Base-by-base conservation (phyloP, 2,888 invertebrate species). In the Fragum fragum region DNA sequence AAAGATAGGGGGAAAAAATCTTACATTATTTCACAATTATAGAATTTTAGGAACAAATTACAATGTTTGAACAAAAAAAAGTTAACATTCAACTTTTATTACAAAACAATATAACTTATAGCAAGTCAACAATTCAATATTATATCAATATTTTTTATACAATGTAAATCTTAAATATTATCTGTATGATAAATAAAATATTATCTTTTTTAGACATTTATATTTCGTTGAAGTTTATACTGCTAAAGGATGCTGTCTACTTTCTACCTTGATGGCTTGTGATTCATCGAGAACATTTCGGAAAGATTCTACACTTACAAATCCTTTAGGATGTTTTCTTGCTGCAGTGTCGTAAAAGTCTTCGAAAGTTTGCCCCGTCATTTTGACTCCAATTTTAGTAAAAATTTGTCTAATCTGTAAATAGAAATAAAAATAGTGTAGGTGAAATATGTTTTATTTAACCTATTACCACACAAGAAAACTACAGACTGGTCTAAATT, bases 271-370 rank as follows among this genome's bases (percentile, higher is more conserved):
- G 9, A 79, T 57, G 1, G 89, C 92, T 72, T 92, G 91, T 21
- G 90, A 68, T 28, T 91, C 91, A 78, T 94, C 94, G 23, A 94
- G 86, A 3, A 93, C 86, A 39, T 89, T 88, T 26, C 94, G 85
- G 90, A 94, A 94, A 5, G 92, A 88, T 76, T 94, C 94, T 11
- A 94, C 92, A 76, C 92, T 92, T 47, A 94, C 94, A 52, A 91
- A 87, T 16, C 94, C 94, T 61, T 91, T 91, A 0, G 93, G 93
- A 73, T 93, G 92, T n/a, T 87, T 84, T 21, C 79, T 72, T 5
- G 92, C 90, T 2, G 93, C 93, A 36, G 85, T 73, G 7, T 90
- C 87, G 86, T 93, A 94, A 29, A 93, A 78, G 36, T 88, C 77
- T 59, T 94, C 93, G 78, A 94, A 92, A 5, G 89, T 90, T 42